Evolutionary conservation across 2,888 invertebrate genomes (phyloP).

Genomic region (Crematogaster levior): DNA sequence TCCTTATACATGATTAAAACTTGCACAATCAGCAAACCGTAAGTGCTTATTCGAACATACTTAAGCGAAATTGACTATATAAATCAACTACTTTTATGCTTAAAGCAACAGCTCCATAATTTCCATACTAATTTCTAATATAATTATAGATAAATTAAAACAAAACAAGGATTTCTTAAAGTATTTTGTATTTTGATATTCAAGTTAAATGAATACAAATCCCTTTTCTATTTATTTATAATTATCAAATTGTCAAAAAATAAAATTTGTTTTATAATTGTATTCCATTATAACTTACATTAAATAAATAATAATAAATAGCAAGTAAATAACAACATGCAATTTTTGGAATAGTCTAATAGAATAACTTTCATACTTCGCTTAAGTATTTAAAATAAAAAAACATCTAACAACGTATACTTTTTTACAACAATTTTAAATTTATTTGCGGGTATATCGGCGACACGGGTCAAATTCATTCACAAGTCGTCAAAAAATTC

Average conservation of each 20-base stretch:
- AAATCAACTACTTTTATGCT: conserved; percentile 13
- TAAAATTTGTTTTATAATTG: not conserved
- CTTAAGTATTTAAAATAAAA: not conserved
- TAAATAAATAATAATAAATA: not conserved
- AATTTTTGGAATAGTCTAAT: not conserved
- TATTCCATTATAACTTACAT: not conserved
- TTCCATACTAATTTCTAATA: not conserved
- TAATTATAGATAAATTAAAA: not conserved
- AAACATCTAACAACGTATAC: not conserved
- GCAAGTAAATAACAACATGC: not conserved
- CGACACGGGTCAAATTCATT: conserved; percentile 24
- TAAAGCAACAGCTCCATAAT: not conserved
- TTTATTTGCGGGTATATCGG: not conserved
- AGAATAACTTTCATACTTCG: not conserved
- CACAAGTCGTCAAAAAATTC: conserved; percentile 46
- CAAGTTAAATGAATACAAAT: not conserved
- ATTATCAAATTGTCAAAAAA: not conserved
- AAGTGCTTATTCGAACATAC: not conserved
- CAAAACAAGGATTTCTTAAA: not conserved
- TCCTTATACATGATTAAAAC: conserved; percentile 13
- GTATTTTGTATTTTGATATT: not conserved
- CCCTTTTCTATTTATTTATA: not conserved
- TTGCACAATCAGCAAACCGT: conserved; percentile 18
- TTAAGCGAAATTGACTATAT: conserved; percentile 15
- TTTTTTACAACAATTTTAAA: not conserved